phyloP scores from a whole-genome alignment of 2,888 invertebrate species.

The Phragmatobia fuliginosa region DNA sequence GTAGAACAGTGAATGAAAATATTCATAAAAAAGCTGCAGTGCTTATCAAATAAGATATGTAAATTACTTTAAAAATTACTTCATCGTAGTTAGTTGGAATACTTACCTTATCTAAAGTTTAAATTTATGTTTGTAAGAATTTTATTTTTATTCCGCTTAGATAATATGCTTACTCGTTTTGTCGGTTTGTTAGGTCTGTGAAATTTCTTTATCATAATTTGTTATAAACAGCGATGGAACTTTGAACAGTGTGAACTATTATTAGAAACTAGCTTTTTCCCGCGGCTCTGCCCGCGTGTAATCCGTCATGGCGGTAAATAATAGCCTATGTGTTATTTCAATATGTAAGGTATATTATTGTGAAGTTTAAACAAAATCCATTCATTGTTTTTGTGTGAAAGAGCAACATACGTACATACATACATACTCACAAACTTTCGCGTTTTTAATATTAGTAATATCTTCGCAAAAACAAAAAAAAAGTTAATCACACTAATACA shows the following conservation, averaged over 20 bases:
- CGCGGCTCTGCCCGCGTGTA: no score
- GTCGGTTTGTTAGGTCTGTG: not conserved
- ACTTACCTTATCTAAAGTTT: not conserved
- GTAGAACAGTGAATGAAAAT: not conserved
- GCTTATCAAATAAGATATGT: not conserved
- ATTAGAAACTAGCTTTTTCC: no score
- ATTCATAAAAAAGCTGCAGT: not conserved
- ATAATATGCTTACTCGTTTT: not conserved
- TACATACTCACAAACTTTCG: no score
- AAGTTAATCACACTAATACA: slow-evolving; percentile 16
- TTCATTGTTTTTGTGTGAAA: no score
- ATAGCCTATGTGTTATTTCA: no score
- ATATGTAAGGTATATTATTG: no score
- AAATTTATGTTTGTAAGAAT: slow-evolving; percentile 35
- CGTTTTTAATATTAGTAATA: no score
- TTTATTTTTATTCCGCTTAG: slow-evolving; percentile 39
- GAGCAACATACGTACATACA: no score
- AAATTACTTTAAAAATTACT: not conserved
- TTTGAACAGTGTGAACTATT: not conserved
- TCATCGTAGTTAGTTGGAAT: not conserved
- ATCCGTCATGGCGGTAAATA: no score
- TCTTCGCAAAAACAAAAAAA: not conserved
- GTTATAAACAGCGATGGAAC: not conserved
- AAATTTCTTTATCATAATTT: not conserved
- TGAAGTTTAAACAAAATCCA: no score